Evolutionary conservation across 2,113 vertebrate species (phyloP).

Genomic region (Albula goreensis): DNA sequence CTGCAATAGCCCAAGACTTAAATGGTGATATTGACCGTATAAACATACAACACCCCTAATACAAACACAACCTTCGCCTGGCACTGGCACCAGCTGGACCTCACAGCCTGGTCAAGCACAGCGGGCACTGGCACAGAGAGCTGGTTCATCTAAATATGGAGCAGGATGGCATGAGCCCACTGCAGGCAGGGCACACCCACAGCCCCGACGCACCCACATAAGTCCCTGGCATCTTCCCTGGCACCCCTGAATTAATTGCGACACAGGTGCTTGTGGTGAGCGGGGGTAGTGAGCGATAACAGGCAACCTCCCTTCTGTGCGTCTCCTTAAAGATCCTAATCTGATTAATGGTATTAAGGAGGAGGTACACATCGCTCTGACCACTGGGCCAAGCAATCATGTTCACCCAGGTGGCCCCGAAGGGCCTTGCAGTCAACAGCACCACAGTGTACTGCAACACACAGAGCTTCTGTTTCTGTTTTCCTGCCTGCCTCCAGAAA

Average conservation of each 20-base stretch:
- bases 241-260: neutral
- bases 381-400: neutral
- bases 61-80: neutral
- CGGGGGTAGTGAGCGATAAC: slow-evolving; percentile 16
- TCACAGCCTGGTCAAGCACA: neutral
- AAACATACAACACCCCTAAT: neutral
- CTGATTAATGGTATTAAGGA: slow-evolving; percentile 48
- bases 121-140: neutral
- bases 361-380: slow-evolving; percentile 24
- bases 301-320: slow-evolving; percentile 36
- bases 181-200: neutral
- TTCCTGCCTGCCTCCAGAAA: neutral
- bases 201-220: neutral
- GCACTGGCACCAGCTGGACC: neutral
- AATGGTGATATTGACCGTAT: neutral
- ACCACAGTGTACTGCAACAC: neutral
- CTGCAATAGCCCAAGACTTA: too few relatives aligned
- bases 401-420: slow-evolving; percentile 1
- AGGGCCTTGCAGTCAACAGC: neutral
- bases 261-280: slow-evolving; percentile 23
- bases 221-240: neutral
- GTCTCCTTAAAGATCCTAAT: slow-evolving; percentile 45
- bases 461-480: neutral
- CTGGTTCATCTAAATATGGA: neutral
- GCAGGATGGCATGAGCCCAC: neutral